These are phyloP conservation scores for Pseudomugil gertrudae DNA, from an alignment of 2,797 vertebrate genomes.

Conservation along the genomic window DNA sequence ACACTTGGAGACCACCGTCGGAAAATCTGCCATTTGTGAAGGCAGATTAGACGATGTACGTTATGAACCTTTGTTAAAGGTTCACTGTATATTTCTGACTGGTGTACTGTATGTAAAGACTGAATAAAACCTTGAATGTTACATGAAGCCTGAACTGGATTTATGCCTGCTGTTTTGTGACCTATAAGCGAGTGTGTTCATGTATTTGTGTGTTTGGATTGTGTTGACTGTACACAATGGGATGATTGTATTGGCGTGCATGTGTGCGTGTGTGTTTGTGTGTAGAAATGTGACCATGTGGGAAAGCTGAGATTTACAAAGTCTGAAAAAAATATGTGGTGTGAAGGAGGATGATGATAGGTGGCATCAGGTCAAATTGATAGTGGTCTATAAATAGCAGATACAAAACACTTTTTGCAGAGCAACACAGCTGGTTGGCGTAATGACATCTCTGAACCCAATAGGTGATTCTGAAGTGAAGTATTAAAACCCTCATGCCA, in stretches of 20 bases:
- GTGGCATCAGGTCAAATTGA: conserved; percentile 30
- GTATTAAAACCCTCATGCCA: conserved; percentile 65
- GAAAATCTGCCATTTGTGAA: conserved; percentile 64
- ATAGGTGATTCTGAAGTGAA: conserved; percentile 64
- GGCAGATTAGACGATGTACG: conserved; percentile 75
- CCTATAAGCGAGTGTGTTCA: neutral
- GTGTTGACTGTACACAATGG: conserved; percentile 4
- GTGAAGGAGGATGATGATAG: conserved; percentile 33
- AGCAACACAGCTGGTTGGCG: conserved; percentile 51
- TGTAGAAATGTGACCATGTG: conserved; percentile 33
- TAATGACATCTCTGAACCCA: conserved; percentile 62
- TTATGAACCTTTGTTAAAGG: conserved; percentile 75
- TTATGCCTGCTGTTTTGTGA: conserved; percentile 58
- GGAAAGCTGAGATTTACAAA: conserved; percentile 28
- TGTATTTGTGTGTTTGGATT: conserved; percentile 5
- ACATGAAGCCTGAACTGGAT: conserved; percentile 59
- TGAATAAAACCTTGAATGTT: conserved; percentile 87
- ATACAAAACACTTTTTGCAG: conserved; percentile 38
- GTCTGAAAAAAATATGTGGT: neutral
- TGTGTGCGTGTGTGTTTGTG: conserved; percentile 12
- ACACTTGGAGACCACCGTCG: conserved; percentile 61
- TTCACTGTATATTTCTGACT: conserved; percentile 83
- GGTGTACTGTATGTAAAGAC: conserved; percentile 85
- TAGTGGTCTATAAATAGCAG: conserved; percentile 45
- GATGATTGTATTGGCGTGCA: conserved; percentile 16